phyloP scores from a whole-genome alignment of 2,113 vertebrate genomes.

The Sminthopsis crassicaudata region DNA sequence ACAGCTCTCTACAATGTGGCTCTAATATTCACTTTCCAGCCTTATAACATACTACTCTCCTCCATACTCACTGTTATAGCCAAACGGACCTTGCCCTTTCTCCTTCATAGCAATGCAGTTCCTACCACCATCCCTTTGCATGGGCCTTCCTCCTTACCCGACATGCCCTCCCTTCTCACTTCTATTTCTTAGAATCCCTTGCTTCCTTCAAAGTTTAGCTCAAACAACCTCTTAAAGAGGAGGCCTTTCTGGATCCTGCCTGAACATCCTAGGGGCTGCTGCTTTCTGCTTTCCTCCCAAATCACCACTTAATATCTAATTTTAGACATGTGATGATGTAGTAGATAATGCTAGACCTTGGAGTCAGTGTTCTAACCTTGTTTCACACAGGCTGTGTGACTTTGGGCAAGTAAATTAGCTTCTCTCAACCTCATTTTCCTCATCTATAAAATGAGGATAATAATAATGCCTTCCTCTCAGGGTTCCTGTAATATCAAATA shows the following conservation, averaged over 20 bases:
- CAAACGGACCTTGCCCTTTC: background rate
- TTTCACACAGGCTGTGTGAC: background rate
- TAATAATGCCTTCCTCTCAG: background rate
- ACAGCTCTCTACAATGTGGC: background rate
- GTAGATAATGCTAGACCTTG: background rate
- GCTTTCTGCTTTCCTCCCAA: background rate
- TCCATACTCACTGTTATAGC: background rate
- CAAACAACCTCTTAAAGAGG: background rate
- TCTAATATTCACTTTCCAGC: background rate
- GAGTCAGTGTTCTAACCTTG: background rate
- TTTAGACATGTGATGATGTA: background rate
- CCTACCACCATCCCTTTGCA: background rate
- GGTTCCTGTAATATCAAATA: background rate
- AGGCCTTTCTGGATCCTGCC: background rate
- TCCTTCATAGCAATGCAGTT: background rate
- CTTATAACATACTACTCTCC: no score
- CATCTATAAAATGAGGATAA: background rate
- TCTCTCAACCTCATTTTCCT: background rate
- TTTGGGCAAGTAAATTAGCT: background rate
- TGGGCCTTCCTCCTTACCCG: no score
- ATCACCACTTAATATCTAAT: background rate
- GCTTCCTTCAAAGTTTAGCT: background rate
- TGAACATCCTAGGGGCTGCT: background rate
- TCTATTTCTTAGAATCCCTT: background rate
- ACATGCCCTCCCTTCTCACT: background rate